phyloP scores from a whole-genome alignment of 2,888 invertebrate genomes.

The Drosophila recens region DNA sequence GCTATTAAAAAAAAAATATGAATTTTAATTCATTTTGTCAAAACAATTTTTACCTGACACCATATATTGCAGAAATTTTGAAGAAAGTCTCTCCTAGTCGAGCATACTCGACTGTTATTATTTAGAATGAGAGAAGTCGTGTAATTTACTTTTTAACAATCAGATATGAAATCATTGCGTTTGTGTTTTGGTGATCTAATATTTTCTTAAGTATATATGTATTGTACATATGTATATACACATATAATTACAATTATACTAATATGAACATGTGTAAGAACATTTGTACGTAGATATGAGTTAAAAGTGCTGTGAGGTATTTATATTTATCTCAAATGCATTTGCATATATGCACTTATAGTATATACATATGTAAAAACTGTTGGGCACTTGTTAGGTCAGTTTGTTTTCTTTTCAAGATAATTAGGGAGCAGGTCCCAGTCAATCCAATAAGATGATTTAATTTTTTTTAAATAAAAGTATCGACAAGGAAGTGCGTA shows the following conservation, averaged over 20 bases:
- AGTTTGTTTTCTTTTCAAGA: not conserved
- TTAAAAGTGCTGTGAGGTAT: conserved; percentile 27
- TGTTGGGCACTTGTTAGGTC: not conserved
- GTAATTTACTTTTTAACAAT: conserved; percentile 9
- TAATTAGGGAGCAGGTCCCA: not conserved
- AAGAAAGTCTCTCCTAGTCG: not conserved
- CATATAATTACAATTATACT: conserved; percentile 1
- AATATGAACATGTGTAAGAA: conserved; percentile 10
- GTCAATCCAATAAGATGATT: too few relatives aligned
- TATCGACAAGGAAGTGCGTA: not conserved
- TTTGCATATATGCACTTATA: conserved; percentile 5
- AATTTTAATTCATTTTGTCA: too few relatives aligned
- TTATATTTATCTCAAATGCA: conserved; percentile 41
- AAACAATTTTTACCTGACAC: too few relatives aligned
- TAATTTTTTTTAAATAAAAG: too few relatives aligned
- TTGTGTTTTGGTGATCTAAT: conserved; percentile 26
- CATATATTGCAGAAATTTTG: not conserved
- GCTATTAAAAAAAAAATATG: too few relatives aligned
- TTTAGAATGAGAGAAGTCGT: not conserved
- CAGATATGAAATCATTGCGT: conserved; percentile 7
- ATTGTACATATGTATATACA: not conserved
- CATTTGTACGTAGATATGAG: conserved; percentile 7
- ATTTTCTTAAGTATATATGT: conserved; percentile 10
- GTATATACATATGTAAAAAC: not conserved
- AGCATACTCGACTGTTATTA: not conserved